Conservation (phyloP, 92 coral and sea anemone genomes). For the Zoanthus gigantus region DNA sequence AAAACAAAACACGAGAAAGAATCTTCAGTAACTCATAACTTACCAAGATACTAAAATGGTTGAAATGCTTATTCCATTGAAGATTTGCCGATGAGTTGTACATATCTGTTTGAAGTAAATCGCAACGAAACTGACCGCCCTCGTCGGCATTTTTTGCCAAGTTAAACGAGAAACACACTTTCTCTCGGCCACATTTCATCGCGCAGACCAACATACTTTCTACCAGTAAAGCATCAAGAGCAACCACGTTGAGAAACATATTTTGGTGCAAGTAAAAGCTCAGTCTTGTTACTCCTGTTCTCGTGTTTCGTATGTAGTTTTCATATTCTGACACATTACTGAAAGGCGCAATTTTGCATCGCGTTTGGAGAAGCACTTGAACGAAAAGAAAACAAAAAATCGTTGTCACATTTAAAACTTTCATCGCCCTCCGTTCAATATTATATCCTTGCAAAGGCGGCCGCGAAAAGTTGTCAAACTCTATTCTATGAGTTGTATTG, state of each 20-base stretch:
- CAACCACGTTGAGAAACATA: slow-evolving; percentile 2
- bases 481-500: too few species aligned
- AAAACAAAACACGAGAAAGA: too few species aligned
- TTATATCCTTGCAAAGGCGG: too few species aligned
- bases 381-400: background rate
- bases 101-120: slow-evolving; percentile 40
- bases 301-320: slow-evolving; percentile 2
- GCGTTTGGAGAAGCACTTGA: background rate
- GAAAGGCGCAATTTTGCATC: background rate
- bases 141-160: background rate
- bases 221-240: background rate
- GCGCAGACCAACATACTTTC: slow-evolving; percentile 29
- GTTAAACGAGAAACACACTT: slow-evolving; percentile 24
- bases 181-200: background rate
- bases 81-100: slow-evolving; percentile 21
- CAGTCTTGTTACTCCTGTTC: background rate
- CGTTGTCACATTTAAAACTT: background rate
- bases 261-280: slow-evolving; percentile 16
- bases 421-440: too few species aligned
- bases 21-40: background rate
- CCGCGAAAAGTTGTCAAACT: too few species aligned
- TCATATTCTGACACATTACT: background rate
- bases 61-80: slow-evolving; percentile 5
- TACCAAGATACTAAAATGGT: slow-evolving; percentile 42
- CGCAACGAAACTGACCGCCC: slow-evolving; percentile 5